Base-by-base conservation (phyloP, 2,113 vertebrate species). In the Scytalopus superciliaris region DNA sequence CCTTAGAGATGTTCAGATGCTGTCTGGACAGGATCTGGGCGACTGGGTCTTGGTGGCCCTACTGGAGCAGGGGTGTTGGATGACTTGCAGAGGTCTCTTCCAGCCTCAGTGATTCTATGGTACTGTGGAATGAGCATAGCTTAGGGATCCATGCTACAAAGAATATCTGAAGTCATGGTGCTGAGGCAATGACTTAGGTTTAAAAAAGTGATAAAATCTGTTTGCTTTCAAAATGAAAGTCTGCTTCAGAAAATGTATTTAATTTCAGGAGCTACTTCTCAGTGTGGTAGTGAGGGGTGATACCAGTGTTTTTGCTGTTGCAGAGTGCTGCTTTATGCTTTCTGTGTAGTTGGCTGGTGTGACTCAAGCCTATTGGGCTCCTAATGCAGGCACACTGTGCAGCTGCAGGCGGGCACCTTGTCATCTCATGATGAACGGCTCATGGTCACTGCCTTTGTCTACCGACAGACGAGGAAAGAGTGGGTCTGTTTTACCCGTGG, bases 101-200 rank as follows among this genome's bases (percentile, higher is more conserved):
- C 14, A 49, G 21, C 8, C 45, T 67, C 37, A 52, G 0, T 3
- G 0, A 5, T 86, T 86, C 33, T 63, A 10, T 74, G 69, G 14
- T 25, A 3, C 30, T 37, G 5, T 24, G 13, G 70, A 90, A 86
- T 50, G 33, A 68, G 11, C 11, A 4, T 24, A n/a, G 57, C 18
- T 52, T 52, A 30, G 27, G 42, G 30, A 76, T 59, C 63, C 19
- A 10, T 57, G 45, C 45, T 72, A 8, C 25, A 19, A 6, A n/a
- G 11, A 47, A 5, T 79, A 53, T 24, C 14, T 2, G 2, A 57
- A 79, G 7, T 76, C 53, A 27, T 0, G 1, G 6, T 68, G 62
- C 62, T n/a, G 28, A 63, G 33, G 16, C n/a, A 63, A 22, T 72
- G 35, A 40, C 14, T 56, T 81, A 30, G n/a, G 23, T 37, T 1